A percentile compares a stretch with the other conserved stretches of the same genome.
Evolutionary conservation across 2,888 invertebrate species (phyloP).

Genomic region (Eupithecia inturbata): DNA sequence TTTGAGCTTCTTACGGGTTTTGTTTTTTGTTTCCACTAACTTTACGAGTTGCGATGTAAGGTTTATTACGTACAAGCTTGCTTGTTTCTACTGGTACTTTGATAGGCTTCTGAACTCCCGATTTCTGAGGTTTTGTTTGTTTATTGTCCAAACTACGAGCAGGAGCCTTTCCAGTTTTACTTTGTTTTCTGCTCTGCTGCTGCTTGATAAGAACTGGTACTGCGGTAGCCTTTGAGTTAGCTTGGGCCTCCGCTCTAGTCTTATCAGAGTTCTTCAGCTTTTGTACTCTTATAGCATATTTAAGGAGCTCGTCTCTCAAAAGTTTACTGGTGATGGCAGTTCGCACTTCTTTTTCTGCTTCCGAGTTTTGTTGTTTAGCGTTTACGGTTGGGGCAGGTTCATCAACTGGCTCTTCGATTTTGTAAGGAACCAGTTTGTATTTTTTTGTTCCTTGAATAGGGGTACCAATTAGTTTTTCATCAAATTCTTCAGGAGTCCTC

Average conservation of each 20-base stretch:
- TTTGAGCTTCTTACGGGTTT: constrained; percentile 49
- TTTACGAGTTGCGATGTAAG: constrained; percentile 51
- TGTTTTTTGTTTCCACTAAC: constrained; percentile 52
- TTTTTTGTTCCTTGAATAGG: constrained; percentile 25
- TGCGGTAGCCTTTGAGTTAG: constrained; percentile 57
- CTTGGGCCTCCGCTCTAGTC: constrained; percentile 57
- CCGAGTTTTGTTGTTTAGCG: constrained; percentile 25
- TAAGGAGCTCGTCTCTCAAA: constrained; percentile 47
- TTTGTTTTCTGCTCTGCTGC: constrained; percentile 45
- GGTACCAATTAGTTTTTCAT: constrained; percentile 14
- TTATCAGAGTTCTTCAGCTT: constrained; percentile 57
- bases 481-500: constrained; percentile 24
- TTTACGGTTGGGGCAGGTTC: constrained; percentile 32
- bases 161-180: constrained; percentile 48
- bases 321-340: constrained; percentile 45
- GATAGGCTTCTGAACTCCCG: constrained; percentile 48
- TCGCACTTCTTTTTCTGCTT: constrained; percentile 36
- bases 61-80: constrained; percentile 53
- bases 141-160: constrained; percentile 8
- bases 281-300: constrained; percentile 58
- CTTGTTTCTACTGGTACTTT: constrained; percentile 50
- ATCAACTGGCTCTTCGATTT: constrained; percentile 34
- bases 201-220: constrained; percentile 54
- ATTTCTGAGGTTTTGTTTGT: constrained; percentile 13
- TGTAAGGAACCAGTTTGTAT: constrained; percentile 39